phyloP scores from a whole-genome alignment of 2,113 vertebrate genomes.

The Pandion haliaetus region DNA sequence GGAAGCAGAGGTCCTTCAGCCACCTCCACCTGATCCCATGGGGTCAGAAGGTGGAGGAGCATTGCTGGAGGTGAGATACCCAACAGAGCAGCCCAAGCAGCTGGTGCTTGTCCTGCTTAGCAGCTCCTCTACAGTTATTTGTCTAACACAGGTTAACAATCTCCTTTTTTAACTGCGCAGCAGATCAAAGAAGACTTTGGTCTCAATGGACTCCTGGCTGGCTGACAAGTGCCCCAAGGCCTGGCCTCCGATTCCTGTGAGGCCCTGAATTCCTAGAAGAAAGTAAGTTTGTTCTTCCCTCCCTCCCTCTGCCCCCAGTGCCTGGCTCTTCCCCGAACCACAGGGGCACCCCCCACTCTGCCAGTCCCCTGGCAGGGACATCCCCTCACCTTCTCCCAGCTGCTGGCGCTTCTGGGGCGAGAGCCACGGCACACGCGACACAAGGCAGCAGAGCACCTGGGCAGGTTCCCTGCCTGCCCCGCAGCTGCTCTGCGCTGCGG shows the following conservation, averaged over 20 bases:
- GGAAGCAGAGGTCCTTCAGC: background rate
- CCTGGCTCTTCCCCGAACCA: background rate
- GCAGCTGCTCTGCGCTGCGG: background rate
- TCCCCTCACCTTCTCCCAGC: background rate
- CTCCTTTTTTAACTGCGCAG: conserved; percentile 54
- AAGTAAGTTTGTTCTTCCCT: conserved; percentile 20
- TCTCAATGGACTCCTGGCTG: conserved; percentile 64
- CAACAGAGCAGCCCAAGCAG: background rate
- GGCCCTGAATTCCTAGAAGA: conserved; percentile 35
- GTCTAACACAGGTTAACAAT: conserved; percentile 71
- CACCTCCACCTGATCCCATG: background rate
- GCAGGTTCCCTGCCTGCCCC: background rate
- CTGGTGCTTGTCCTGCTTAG: conserved; percentile 27
- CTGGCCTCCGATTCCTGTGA: background rate
- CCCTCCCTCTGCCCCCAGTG: background rate
- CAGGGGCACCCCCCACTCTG: background rate
- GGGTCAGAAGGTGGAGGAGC: background rate
- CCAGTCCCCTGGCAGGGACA: background rate
- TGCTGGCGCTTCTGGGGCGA: background rate
- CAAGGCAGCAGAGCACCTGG: background rate
- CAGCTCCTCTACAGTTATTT: conserved; percentile 44
- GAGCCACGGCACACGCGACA: background rate
- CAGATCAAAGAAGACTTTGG: conserved; percentile 73
- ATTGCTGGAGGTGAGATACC: background rate
- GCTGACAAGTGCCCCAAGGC: conserved; percentile 57